phyloP scores from a whole-genome alignment of 2,888 invertebrate species.

The Hemaris fuciformis region DNA sequence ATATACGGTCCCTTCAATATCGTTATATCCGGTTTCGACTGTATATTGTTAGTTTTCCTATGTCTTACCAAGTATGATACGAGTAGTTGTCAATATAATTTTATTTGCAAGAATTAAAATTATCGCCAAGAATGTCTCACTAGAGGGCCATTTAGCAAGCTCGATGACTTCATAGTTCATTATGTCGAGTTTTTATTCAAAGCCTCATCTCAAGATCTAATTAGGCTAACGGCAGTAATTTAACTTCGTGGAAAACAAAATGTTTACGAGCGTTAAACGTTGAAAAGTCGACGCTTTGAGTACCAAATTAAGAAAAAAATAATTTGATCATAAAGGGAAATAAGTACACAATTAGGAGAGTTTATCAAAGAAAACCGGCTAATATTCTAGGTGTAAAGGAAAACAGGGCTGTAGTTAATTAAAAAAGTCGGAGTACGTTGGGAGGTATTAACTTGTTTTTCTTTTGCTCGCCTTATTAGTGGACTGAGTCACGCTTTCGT shows the following conservation, averaged over 20 bases:
- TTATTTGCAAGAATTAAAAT: no score
- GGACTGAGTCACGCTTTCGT: constrained; percentile 15
- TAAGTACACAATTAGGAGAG: constrained; percentile 21
- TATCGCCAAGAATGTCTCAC: neutral
- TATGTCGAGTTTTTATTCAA: neutral
- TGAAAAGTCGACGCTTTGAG: neutral
- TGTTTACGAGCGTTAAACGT: constrained; percentile 7
- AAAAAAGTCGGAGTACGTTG: constrained; percentile 41
- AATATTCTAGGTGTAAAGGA: constrained; percentile 13
- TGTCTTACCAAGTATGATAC: no score
- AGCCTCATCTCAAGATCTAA: constrained; percentile 1
- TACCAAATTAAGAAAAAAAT: constrained; percentile 11
- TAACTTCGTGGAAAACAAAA: constrained; percentile 7
- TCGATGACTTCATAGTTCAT: neutral
- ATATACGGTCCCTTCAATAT: no score
- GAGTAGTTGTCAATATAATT: no score
- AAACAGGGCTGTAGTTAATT: constrained; percentile 37
- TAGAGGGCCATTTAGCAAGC: neutral
- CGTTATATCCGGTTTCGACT: no score
- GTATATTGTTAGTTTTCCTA: no score
- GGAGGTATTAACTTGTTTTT: constrained; percentile 32
- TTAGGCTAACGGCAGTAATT: constrained; percentile 1
- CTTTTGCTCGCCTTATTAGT: constrained; percentile 39
- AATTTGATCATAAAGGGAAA: constrained; percentile 15
- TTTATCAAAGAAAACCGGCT: constrained; percentile 17